Conservation (phyloP, 2,888 invertebrate genomes). For the Zaprionus lineosus region DNA sequence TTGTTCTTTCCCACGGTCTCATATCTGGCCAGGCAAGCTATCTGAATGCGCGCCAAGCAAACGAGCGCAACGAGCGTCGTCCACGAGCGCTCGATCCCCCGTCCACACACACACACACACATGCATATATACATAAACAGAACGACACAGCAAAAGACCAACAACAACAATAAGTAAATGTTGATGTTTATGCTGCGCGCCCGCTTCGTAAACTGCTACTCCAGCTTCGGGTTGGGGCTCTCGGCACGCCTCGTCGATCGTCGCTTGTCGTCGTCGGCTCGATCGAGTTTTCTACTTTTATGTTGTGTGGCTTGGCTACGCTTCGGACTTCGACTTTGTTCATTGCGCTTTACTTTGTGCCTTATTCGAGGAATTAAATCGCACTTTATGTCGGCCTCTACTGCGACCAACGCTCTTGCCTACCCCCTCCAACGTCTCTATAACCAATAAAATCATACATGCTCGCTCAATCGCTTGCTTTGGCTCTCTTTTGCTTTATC, state of each 20-base stretch:
- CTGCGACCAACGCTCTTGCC: constrained; percentile 25
- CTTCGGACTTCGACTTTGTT: constrained; percentile 62
- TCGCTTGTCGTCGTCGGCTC: constrained; percentile 33
- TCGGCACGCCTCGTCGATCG: constrained; percentile 31
- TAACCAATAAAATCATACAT: background rate
- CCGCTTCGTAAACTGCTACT: constrained; percentile 29
- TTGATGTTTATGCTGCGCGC: constrained; percentile 58
- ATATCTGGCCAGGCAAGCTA: constrained; percentile 81
- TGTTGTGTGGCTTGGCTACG: constrained; percentile 22
- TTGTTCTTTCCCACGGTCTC: constrained; percentile 83
- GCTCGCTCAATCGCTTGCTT: background rate
- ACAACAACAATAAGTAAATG: constrained; percentile 57
- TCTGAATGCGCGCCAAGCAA: constrained; percentile 67
- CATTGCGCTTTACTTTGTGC: constrained; percentile 77
- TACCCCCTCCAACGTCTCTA: background rate
- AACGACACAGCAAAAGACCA: constrained; percentile 15
- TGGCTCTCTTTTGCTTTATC: constrained; percentile 32
- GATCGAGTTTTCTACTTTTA: constrained; percentile 69
- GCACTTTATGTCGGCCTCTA: constrained; percentile 55
- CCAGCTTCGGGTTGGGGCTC: constrained; percentile 13
- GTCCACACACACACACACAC: constrained; percentile 10
- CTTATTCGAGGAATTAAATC: constrained; percentile 72
- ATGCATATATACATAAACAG: constrained; percentile 12
- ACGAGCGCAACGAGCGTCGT: constrained; percentile 53
- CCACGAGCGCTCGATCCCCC: constrained; percentile 27